Evolutionary conservation across 2,888 invertebrate species (phyloP).

Genomic region (Cosmopolites sordidus): DNA sequence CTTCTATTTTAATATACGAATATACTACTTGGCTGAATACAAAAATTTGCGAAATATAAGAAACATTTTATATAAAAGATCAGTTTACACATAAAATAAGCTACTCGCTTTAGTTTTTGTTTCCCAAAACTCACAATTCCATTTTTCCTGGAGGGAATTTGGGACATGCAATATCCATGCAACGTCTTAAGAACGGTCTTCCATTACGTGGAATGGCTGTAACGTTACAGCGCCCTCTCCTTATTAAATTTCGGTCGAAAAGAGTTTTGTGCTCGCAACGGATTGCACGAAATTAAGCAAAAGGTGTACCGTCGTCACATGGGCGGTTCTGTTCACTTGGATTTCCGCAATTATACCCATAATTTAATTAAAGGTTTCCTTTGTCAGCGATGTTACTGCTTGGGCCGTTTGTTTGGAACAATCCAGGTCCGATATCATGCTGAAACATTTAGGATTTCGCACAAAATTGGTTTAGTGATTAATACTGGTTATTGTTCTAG

Average conservation of each 20-base stretch:
- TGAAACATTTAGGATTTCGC: constrained; percentile 8
- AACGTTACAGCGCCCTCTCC: constrained; percentile 1
- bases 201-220: too few relatives aligned
- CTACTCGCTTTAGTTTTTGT: too few relatives aligned
- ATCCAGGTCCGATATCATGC: constrained; percentile 2
- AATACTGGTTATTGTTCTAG: too few relatives aligned
- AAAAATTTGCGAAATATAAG: too few relatives aligned
- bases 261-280: constrained; percentile 11
- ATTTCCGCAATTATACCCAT: constrained; percentile 26
- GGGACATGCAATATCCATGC: too few relatives aligned
- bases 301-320: constrained; percentile 24
- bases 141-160: too few relatives aligned
- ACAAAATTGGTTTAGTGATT: not conserved
- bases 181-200: too few relatives aligned
- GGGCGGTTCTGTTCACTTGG: constrained; percentile 13
- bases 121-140: too few relatives aligned
- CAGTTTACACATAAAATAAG: too few relatives aligned
- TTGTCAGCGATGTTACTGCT: constrained; percentile 5
- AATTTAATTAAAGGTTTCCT: constrained; percentile 25
- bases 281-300: constrained; percentile 25
- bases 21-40: too few relatives aligned
- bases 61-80: too few relatives aligned
- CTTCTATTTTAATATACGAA: too few relatives aligned
- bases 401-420: constrained; percentile 2
- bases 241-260: constrained; percentile 23